A percentile compares a stretch with the other conserved stretches of the same genome.
Conservation (phyloP, 1,140 invertebrate species). For the Drosophila pseudoobscura region DNA sequence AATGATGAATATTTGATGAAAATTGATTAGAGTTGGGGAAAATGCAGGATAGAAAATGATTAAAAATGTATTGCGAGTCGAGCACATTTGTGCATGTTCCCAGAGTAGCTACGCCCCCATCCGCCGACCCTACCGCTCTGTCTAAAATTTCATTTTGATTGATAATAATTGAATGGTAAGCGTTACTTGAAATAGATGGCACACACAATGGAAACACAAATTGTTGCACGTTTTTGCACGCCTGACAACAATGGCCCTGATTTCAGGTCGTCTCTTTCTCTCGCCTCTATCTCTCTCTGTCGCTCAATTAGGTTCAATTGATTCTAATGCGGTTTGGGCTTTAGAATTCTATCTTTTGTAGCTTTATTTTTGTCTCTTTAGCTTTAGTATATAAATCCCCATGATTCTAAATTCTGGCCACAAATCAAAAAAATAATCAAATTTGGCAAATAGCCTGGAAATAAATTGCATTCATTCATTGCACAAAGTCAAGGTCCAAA, state of each 20-base stretch:
- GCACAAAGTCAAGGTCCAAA: constrained; percentile 29
- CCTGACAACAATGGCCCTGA: constrained; percentile 54
- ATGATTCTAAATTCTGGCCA: not conserved
- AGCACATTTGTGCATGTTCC: constrained; percentile 35
- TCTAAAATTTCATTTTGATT: constrained; percentile 40
- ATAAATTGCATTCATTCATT: constrained; percentile 26
- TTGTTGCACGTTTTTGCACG: constrained; percentile 69
- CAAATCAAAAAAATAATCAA: constrained; percentile 24
- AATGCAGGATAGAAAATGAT: constrained; percentile 33
- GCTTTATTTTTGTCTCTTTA: constrained; percentile 21
- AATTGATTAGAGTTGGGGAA: constrained; percentile 43
- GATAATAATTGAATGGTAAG: constrained; percentile 59
- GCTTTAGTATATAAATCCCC: constrained; percentile 6
- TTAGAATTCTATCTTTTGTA: constrained; percentile 23
- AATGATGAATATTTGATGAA: constrained; percentile 31
- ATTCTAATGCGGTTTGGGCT: constrained; percentile 41
- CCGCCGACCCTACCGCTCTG: not conserved
- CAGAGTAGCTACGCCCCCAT: constrained; percentile 20
- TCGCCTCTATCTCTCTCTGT: not conserved
- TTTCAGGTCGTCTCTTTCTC: constrained; percentile 16
- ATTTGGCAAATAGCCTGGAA: constrained; percentile 42
- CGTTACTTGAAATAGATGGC: constrained; percentile 7
- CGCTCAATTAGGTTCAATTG: constrained; percentile 71
- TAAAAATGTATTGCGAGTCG: constrained; percentile 31
- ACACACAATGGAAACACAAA: constrained; percentile 19